Percentiles rank a stretch among this genome's conserved stretches.
phyloP scores from a whole-genome alignment of 2,888 invertebrate species.

The Polydrusus tereticollis region DNA sequence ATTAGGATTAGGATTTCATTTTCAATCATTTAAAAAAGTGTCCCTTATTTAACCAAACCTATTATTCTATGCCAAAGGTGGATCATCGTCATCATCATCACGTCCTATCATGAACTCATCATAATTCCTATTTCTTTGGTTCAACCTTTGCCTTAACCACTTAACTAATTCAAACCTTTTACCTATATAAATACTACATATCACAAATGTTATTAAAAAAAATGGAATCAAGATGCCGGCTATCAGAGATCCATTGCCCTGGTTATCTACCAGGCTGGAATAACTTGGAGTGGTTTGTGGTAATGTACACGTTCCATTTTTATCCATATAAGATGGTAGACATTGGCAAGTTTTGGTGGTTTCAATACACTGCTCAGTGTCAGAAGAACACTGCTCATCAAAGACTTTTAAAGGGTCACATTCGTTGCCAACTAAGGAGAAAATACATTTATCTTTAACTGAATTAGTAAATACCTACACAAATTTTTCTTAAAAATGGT shows the following conservation, averaged over 20 bases:
- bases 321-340: constrained; percentile 54
- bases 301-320: constrained; percentile 53
- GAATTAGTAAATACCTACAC: no score
- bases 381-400: constrained; percentile 54
- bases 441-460: neutral
- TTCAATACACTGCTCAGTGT: constrained; percentile 58
- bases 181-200: constrained; percentile 62
- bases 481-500: no score
- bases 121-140: constrained; percentile 64
- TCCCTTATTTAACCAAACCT: constrained; percentile 19
- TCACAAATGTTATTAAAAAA: constrained; percentile 63
- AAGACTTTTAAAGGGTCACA: constrained; percentile 51
- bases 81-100: constrained; percentile 66
- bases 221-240: constrained; percentile 63
- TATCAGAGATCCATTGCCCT: constrained; percentile 59
- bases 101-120: constrained; percentile 68
- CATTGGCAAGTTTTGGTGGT: constrained; percentile 59
- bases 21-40: neutral
- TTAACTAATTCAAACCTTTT: constrained; percentile 61
- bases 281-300: constrained; percentile 55
- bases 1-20: neutral
- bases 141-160: constrained; percentile 63
- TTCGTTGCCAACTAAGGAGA: constrained; percentile 48
- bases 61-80: constrained; percentile 58
- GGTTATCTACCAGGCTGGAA: constrained; percentile 59